These are phyloP conservation scores for Megalops cyprinoides DNA, from an alignment of 2,797 vertebrate species.

Conservation along the genomic window DNA sequence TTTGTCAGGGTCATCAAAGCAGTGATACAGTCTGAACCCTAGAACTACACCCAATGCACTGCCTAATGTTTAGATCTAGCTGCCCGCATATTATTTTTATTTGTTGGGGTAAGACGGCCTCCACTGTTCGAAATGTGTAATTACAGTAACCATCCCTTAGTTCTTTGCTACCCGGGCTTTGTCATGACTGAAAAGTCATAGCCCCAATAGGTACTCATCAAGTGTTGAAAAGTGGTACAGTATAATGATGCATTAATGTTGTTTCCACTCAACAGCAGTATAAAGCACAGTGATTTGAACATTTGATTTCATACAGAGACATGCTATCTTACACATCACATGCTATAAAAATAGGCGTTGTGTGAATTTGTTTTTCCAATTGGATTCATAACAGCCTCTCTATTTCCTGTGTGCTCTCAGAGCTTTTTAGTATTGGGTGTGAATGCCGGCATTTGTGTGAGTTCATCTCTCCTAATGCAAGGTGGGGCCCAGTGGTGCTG, in stretches of 20 bases:
- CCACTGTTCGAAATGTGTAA: constrained; percentile 22
- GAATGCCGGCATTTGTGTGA: too few species aligned
- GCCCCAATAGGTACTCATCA: too few species aligned
- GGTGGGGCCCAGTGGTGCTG: background rate
- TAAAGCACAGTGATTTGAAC: too few species aligned
- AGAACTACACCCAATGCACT: too few species aligned
- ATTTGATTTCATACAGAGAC: too few species aligned
- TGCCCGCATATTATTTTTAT: background rate
- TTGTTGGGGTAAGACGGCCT: constrained; percentile 30
- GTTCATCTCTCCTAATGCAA: too few species aligned
- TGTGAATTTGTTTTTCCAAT: background rate
- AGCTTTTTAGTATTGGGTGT: background rate
- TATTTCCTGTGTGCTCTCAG: background rate
- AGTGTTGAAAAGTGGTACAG: too few species aligned
- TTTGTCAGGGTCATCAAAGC: too few species aligned
- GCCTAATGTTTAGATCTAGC: background rate
- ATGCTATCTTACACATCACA: too few species aligned
- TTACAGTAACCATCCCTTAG: background rate
- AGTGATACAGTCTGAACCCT: too few species aligned
- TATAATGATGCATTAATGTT: too few species aligned
- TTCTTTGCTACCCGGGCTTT: background rate
- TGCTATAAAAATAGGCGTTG: background rate
- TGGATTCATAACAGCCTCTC: background rate
- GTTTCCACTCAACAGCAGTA: too few species aligned
- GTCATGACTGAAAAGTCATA: background rate